phyloP scores from a whole-genome alignment of 2,113 vertebrate genomes.

The Urocynchramus pylzowi region DNA sequence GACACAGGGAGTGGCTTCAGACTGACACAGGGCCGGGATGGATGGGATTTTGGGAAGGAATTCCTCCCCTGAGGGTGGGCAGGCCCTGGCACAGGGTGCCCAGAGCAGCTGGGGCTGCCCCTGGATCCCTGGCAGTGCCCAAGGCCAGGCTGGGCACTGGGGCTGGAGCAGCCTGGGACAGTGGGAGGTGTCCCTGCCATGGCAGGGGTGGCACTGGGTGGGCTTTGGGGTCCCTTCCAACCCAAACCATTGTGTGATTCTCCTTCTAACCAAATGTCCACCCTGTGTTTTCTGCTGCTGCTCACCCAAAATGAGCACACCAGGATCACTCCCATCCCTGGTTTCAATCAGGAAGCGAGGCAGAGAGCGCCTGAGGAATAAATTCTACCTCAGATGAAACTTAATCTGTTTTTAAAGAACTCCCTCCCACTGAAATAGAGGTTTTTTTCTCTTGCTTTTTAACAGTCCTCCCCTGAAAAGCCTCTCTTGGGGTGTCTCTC shows the following conservation, averaged over 20 bases:
- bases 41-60: background rate
- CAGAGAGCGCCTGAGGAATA: background rate
- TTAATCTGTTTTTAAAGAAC: conserved; percentile 31
- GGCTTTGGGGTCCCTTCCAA: background rate
- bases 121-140: background rate
- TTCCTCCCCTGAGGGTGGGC: background rate
- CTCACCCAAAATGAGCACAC: background rate
- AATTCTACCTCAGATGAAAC: conserved; percentile 20
- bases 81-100: background rate
- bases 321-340: background rate
- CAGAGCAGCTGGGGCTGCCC: background rate
- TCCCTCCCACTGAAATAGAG: background rate
- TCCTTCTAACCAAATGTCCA: background rate
- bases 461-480: background rate
- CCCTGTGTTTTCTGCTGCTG: background rate
- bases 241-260: background rate
- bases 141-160: background rate
- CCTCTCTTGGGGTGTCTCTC: background rate
- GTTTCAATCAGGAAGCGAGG: background rate
- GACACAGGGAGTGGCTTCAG: background rate
- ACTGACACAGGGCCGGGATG: background rate
- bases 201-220: background rate
- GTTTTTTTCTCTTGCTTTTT: background rate
- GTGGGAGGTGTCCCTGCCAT: background rate
- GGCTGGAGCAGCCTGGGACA: background rate